Evolutionary conservation across 1,140 invertebrate genomes (phyloP).

Genomic region (Arion vulgaris): DNA sequence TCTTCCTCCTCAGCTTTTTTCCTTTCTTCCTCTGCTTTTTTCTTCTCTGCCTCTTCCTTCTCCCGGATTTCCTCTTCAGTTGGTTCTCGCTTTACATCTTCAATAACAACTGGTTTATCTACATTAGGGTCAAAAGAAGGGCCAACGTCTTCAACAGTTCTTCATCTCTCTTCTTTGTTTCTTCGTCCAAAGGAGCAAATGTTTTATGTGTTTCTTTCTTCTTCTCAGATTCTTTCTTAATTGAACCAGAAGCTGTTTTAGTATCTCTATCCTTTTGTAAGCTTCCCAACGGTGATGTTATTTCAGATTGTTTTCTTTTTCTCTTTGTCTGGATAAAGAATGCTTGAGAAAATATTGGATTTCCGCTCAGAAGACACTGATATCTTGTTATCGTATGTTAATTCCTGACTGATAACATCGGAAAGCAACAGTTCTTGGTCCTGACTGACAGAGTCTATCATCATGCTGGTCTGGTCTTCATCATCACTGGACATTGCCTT

Average conservation of each 20-base stretch:
- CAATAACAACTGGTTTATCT: slow-evolving; percentile 21
- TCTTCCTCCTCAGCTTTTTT: slow-evolving; percentile 24
- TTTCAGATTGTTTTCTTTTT: neutral
- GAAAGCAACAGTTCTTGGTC: slow-evolving; percentile 22
- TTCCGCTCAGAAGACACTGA: slow-evolving; percentile 17
- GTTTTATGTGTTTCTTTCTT: slow-evolving; percentile 23
- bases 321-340: slow-evolving; percentile 13
- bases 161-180: slow-evolving; percentile 34
- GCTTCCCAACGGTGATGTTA: neutral
- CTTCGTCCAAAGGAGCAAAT: slow-evolving; percentile 4
- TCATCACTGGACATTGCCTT: slow-evolving; percentile 26
- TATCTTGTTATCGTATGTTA: slow-evolving; percentile 25
- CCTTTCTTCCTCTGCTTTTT: neutral
- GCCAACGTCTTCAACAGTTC: slow-evolving; percentile 19
- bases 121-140: slow-evolving; percentile 7
- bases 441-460: slow-evolving; percentile 17
- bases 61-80: slow-evolving; percentile 18
- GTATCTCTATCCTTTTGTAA: neutral
- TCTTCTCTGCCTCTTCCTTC: slow-evolving; percentile 18
- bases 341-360: neutral
- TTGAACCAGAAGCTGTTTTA: neutral
- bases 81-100: neutral
- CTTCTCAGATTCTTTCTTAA: slow-evolving; percentile 28
- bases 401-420: slow-evolving; percentile 29
- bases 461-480: slow-evolving; percentile 6